A percentile compares a stretch with the other conserved stretches of the same genome.
Conservation (phyloP, 2,113 vertebrate species). For the Pogonocichla stellata region DNA sequence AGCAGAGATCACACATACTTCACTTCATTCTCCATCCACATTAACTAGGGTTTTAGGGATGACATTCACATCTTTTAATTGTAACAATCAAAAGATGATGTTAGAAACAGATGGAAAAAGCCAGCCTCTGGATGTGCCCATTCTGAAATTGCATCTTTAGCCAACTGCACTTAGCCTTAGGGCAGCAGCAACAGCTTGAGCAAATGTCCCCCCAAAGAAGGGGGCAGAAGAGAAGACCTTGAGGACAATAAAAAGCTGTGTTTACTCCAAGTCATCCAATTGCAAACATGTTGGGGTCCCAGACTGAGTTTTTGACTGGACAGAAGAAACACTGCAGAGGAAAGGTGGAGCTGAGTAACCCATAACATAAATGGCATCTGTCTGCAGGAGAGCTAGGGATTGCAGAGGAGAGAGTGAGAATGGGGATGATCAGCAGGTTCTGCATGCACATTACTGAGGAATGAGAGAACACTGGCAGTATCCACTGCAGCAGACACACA, state of each 20-base stretch:
- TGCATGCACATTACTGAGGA: neutral
- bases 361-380: rapidly evolving
- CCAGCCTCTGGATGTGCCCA: neutral
- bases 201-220: neutral
- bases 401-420: neutral
- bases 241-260: neutral
- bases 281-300: neutral
- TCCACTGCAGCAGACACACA: neutral
- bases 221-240: neutral
- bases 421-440: neutral
- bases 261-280: neutral
- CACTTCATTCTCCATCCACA: neutral
- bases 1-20: neutral
- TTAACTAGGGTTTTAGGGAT: neutral
- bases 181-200: neutral
- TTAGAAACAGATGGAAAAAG: neutral
- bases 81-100: neutral
- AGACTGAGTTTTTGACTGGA: neutral
- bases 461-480: neutral
- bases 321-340: neutral
- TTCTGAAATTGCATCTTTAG: neutral
- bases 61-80: neutral
- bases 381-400: neutral
- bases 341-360: neutral
- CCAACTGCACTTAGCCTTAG: too few relatives aligned